These are phyloP conservation scores for Hyles euphorbiae DNA, from an alignment of 1,140 invertebrate species.

Conservation along the genomic window DNA sequence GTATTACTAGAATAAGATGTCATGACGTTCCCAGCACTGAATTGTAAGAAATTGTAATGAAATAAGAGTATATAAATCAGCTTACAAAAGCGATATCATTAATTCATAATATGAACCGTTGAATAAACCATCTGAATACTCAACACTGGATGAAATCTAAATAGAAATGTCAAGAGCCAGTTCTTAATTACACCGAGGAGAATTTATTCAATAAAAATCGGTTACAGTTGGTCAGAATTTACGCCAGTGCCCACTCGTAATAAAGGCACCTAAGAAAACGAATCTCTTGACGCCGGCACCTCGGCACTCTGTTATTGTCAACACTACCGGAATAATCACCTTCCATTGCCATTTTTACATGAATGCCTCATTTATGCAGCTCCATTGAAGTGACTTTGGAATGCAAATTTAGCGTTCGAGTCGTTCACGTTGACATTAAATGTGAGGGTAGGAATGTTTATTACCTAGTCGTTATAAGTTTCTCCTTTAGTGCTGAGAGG, in stretches of 20 bases:
- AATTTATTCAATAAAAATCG: conserved; percentile 12
- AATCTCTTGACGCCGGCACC: conserved; percentile 6
- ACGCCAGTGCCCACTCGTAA: conserved; percentile 14
- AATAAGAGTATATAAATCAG: too few relatives aligned
- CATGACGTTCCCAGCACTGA: too few relatives aligned
- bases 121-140: too few relatives aligned
- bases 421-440: conserved; percentile 6
- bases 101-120: too few relatives aligned
- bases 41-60: too few relatives aligned
- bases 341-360: conserved; percentile 8
- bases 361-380: neutral
- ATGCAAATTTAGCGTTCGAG: conserved; percentile 5
- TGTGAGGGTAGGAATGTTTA: conserved; percentile 26
- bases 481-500: conserved; percentile 26
- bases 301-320: neutral
- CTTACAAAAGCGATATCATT: too few relatives aligned
- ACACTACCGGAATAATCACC: neutral
- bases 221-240: conserved; percentile 18
- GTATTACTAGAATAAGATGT: too few relatives aligned
- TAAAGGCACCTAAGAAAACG: conserved; percentile 16
- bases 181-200: neutral
- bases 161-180: too few relatives aligned
- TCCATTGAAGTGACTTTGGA: conserved; percentile 1
- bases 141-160: too few relatives aligned
- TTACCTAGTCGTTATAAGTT: conserved; percentile 29